A percentile compares a stretch with the other conserved stretches of the same genome.
Evolutionary conservation across 2,113 vertebrate species (phyloP).

Genomic region (Oxyruncus cristatus): DNA sequence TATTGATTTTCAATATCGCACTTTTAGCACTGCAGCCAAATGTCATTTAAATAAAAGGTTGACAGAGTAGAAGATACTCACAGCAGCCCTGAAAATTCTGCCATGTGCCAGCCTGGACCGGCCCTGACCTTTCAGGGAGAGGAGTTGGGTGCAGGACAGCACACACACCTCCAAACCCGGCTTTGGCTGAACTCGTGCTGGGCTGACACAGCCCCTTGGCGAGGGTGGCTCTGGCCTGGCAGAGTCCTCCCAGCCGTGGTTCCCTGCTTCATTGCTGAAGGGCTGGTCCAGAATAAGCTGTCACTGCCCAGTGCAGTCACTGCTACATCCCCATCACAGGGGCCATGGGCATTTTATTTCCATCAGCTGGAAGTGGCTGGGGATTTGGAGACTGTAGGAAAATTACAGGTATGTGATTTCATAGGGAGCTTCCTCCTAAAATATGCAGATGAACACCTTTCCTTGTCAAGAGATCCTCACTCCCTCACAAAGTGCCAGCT

Average conservation of each 20-base stretch:
- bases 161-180: rapidly evolving
- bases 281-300: neutral
- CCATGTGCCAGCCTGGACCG: neutral
- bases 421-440: neutral
- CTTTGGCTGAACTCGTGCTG: neutral
- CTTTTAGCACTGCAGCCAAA: slow-evolving; percentile 68
- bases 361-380: neutral
- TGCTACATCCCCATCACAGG: rapidly evolving
- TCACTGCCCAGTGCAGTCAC: rapidly evolving
- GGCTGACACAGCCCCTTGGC: rapidly evolving
- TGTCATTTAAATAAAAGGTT: slow-evolving; percentile 60
- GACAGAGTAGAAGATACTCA: slow-evolving; percentile 29
- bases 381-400: neutral
- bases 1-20: slow-evolving; percentile 79
- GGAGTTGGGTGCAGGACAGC: neutral
- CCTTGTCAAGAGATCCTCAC: neutral
- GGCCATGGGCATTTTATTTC: neutral
- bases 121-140: neutral
- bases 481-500: neutral
- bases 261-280: no score
- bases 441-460: neutral
- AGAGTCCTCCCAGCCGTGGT: neutral
- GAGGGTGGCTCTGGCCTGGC: neutral
- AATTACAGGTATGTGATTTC: neutral
- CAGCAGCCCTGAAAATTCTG: neutral